Evolutionary conservation across 2,113 vertebrate genomes (phyloP).

Genomic region (Conger conger): DNA sequence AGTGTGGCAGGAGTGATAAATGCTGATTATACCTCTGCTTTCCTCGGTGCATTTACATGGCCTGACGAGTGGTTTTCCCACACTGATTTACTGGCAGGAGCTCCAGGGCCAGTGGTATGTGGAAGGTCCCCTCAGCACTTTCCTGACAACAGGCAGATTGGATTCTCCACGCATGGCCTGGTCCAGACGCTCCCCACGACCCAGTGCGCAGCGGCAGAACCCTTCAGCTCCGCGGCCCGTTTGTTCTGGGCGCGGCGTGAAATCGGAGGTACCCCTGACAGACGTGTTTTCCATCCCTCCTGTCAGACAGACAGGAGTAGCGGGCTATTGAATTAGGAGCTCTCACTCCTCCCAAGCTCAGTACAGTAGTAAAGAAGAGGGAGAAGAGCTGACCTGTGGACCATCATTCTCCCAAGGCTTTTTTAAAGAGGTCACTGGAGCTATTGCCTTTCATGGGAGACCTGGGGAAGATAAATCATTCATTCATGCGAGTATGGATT

Average conservation of each 20-base stretch:
- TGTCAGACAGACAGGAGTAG: slow-evolving; percentile 14
- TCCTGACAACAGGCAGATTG: background rate
- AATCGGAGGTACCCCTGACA: background rate
- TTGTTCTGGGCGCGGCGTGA: slow-evolving; percentile 20
- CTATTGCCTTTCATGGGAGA: slow-evolving; percentile 17
- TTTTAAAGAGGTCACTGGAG: background rate
- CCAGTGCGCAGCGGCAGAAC: background rate
- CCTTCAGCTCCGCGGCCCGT: background rate
- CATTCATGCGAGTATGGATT: slow-evolving; percentile 15
- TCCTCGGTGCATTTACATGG: background rate
- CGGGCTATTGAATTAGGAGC: slow-evolving; percentile 32
- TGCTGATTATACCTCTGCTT: background rate
- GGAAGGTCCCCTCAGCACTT: background rate
- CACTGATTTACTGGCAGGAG: background rate
- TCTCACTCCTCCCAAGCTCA: background rate
- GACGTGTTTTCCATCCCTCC: slow-evolving; percentile 13
- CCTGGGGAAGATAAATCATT: slow-evolving; percentile 17
- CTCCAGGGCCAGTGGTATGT: background rate
- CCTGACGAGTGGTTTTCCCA: background rate
- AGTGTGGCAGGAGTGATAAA: background rate
- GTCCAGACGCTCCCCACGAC: background rate
- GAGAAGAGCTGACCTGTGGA: background rate
- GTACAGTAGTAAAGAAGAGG: background rate
- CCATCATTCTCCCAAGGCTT: background rate
- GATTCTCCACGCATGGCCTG: slow-evolving; percentile 20